Base-by-base conservation (phyloP, 1,140 invertebrate species). In the Brachystomella parvula region DNA sequence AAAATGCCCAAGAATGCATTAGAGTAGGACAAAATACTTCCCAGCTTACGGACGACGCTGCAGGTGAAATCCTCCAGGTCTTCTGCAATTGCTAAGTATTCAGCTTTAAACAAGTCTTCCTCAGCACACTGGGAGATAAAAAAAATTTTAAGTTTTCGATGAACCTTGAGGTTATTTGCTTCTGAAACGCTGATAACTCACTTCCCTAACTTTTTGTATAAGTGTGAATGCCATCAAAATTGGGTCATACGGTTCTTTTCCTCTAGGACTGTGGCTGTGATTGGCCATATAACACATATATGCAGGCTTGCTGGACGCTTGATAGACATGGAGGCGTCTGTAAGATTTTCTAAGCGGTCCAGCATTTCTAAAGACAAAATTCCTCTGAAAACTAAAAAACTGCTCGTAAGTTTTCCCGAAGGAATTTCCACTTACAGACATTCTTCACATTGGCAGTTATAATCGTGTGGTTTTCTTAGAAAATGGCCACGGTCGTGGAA, bases 401-500 rank as follows among this genome's bases (percentile, higher is more conserved):
- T n/a, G n/a, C n/a, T n/a, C n/a, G n/a, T n/a, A n/a, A n/a, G n/a
- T n/a, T n/a, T n/a, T n/a, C n/a, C 35, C 35, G 19, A 6, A 39
- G 19, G 35, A 9, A 9, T 39, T 39, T 9, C 19, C 19, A 19
- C 35, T 57, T 57, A 57, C 53, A 12, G 6, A 21, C 53, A 57
- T 21, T 24, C 28, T 29, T 21, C 53, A 21, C 53, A 57, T 12
- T 6, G 6, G 28, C 53, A 57, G 28, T 12, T 24, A 12, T 9
- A 24, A 12, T 21, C n/a, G 21, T 57, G 53, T 9, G 53, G 53
- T 6, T 12, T 6, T 6, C n/a, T 6, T 57, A 57, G n/a, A 29
- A 32, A 15, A 32, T 60, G 29, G 29, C 82, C 82, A 30, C 82
- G 75, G 62, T 82, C 79, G 1, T 87, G 78, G 1, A 89, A 78